Evolutionary conservation across 2,797 vertebrate genomes (phyloP), one percentile per base, ranked within the genome.

Genomic region (Xyrichtys novacula): DNA sequence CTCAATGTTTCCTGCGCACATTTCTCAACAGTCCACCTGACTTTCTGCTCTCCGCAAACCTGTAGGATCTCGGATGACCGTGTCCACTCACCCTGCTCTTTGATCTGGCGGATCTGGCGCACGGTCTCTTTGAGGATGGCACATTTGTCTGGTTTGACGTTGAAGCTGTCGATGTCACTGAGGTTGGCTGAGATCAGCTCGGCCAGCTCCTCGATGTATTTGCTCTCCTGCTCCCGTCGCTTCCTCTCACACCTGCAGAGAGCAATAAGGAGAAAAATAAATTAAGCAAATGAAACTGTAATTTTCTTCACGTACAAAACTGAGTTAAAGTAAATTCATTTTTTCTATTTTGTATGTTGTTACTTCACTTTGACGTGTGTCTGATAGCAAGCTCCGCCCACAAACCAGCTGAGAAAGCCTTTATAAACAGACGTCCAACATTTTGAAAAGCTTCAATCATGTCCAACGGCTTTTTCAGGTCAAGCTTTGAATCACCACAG

Each of bases 141-240:
- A 84, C 98, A 99, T 94, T 99, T 99, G 93, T 99, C 98, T 22
- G 98, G 98, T 88, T 99, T 99, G 86, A 99, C 98, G 86, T 99
- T 98, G 93, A 99, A 99, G 89, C 94, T 97, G 92, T 99, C 97
- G 71, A 99, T 99, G 92, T 99, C 97, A 50, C 97, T 95, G 77
- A 99, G 95, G 93, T 99, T 99, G 82, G 98, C 98, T 1, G 97
- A 99, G 91, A 99, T 99, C 88, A 99, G 94, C 82, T 99, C 98
- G 3, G 98, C 98, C 88, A 99, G 81, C 83, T 99, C 98, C 92
- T 99, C 97, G 39, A 99, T 97, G 65, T 99, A 99, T 89, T 98
- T 98, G 87, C 96, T 98, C 91, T 99, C 98, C 91, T 98, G 98
- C 85, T 99, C 98, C 66, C 98, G 95, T 25, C 98, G 94, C 82